These are phyloP conservation scores for Drosophila nasuta DNA, from an alignment of 1,140 invertebrate species.

Conservation along the genomic window DNA sequence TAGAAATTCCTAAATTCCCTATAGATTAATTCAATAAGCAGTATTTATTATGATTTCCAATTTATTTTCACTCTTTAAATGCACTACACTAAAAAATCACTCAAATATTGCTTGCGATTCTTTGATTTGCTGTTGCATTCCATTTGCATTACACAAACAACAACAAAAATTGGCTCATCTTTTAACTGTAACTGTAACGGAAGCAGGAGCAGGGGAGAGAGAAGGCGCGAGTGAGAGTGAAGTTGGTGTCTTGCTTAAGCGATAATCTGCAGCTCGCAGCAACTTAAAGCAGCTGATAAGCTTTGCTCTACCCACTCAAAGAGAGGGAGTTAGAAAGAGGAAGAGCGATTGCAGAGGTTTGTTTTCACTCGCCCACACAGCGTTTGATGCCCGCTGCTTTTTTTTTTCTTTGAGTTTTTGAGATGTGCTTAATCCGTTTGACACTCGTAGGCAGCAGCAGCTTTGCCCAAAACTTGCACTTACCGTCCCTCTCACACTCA, in stretches of 20 bases:
- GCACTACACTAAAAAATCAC: neutral
- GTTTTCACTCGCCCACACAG: conserved; percentile 23
- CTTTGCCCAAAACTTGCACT: conserved; percentile 14
- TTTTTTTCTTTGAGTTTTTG: neutral
- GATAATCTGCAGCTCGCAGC: conserved; percentile 31
- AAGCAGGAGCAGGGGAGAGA: neutral
- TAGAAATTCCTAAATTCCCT: too few relatives aligned
- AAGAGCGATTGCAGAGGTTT: neutral
- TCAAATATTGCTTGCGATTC: neutral
- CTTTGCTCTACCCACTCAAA: conserved; percentile 35
- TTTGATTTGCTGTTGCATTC: conserved; percentile 8
- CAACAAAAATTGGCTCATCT: neutral
- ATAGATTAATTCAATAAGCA: too few relatives aligned
- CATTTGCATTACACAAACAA: conserved; percentile 13
- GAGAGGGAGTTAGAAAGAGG: too few relatives aligned
- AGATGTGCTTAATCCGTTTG: conserved; percentile 18
- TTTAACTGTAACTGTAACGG: conserved; percentile 1
- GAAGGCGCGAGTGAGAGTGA: neutral
- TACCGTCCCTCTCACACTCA: neutral
- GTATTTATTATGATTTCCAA: too few relatives aligned
- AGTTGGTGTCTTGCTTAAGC: neutral
- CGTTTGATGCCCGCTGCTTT: neutral
- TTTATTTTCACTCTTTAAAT: neutral
- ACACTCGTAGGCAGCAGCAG: conserved; percentile 6
- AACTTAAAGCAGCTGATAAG: conserved; percentile 25